A percentile compares a stretch with the other conserved stretches of the same genome.
These are phyloP conservation scores for Melipona beecheii DNA, from an alignment of 2,888 invertebrate species.

Conservation along the genomic window DNA sequence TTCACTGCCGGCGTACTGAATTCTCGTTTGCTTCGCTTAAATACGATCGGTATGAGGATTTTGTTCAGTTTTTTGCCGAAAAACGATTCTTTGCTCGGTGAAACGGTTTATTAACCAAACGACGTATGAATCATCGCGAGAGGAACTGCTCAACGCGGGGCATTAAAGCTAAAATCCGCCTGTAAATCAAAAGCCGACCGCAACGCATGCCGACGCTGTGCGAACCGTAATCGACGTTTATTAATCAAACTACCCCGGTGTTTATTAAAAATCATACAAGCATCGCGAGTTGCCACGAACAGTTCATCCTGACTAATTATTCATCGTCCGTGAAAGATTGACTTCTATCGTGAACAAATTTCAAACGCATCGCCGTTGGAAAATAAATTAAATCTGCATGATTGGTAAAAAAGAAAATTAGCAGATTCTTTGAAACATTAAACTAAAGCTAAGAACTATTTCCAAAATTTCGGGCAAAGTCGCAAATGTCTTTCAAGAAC, in stretches of 20 bases:
- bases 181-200: slow-evolving; percentile 47
- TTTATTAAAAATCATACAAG: slow-evolving; percentile 37
- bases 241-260: slow-evolving; percentile 47
- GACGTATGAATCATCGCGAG: slow-evolving; percentile 46
- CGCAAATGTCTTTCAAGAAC: too few relatives aligned
- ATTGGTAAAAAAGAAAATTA: background rate
- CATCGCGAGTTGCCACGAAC: slow-evolving; percentile 20
- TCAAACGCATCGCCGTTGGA: slow-evolving; percentile 13
- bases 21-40: background rate
- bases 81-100: slow-evolving; percentile 8
- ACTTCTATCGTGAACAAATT: slow-evolving; percentile 66
- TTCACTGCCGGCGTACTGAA: background rate
- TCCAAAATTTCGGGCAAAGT: too few relatives aligned
- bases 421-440: background rate
- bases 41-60: background rate
- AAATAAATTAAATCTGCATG: background rate
- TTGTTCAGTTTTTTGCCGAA: slow-evolving; percentile 1
- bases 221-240: slow-evolving; percentile 57
- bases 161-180: slow-evolving; percentile 47
- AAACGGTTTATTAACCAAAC: slow-evolving; percentile 9
- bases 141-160: slow-evolving; percentile 5
- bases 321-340: slow-evolving; percentile 46
- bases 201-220: slow-evolving; percentile 31
- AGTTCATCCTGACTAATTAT: slow-evolving; percentile 39
- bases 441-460: too few relatives aligned